These are phyloP conservation scores for Laspeyria flexula DNA, from an alignment of 2,888 invertebrate genomes.

Conservation along the genomic window DNA sequence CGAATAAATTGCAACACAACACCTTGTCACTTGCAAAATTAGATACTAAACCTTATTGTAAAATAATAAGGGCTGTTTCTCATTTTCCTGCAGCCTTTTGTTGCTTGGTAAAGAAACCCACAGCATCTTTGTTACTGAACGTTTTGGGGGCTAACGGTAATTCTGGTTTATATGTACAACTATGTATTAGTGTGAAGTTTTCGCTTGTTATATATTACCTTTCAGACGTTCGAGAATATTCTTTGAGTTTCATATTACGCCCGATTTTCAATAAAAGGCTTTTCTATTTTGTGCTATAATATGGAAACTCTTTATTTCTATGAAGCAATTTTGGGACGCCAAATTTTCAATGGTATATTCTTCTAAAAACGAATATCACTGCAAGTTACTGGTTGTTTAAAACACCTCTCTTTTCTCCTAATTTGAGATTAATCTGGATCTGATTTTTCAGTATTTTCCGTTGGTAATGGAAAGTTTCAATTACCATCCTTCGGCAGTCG, in stretches of 20 bases:
- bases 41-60: conserved; percentile 10
- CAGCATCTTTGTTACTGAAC: conserved; percentile 68
- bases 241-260: not conserved
- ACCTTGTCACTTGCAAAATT: not conserved
- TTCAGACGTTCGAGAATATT: conserved; percentile 6
- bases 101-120: conserved; percentile 35
- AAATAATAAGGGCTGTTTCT: conserved; percentile 20
- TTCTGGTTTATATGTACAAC: conserved; percentile 64
- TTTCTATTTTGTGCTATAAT: too few relatives aligned
- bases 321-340: too few relatives aligned
- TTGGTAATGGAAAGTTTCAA: too few relatives aligned
- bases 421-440: too few relatives aligned
- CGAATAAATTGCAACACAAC: conserved; percentile 42
- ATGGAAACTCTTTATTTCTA: too few relatives aligned
- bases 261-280: too few relatives aligned
- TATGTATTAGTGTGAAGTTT: conserved; percentile 29
- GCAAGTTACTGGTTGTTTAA: too few relatives aligned
- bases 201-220: conserved; percentile 31
- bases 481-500: too few relatives aligned
- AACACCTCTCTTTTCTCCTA: too few relatives aligned
- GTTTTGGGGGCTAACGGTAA: conserved; percentile 72
- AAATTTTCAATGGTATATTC: too few relatives aligned
- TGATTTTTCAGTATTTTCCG: too few relatives aligned
- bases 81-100: not conserved
- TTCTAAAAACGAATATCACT: too few relatives aligned